Percentiles rank a stretch among this genome's conserved stretches.
These are phyloP conservation scores for Regulus satrapa DNA, from an alignment of 2,113 vertebrate genomes.

Conservation along the genomic window DNA sequence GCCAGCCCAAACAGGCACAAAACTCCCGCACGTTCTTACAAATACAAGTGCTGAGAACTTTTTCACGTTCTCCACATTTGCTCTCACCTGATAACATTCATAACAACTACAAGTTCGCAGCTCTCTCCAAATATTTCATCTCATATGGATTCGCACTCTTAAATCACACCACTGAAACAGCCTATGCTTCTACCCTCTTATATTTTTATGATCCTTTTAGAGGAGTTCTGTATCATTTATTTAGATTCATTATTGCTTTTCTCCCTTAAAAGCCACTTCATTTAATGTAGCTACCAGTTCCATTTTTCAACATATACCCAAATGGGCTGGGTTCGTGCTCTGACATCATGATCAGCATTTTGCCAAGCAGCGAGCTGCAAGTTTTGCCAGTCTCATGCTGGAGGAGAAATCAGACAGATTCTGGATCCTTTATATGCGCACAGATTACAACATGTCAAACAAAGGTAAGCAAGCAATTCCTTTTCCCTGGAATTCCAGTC, in stretches of 20 bases:
- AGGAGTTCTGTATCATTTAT: background rate
- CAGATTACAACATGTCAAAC: background rate
- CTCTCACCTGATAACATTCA: background rate
- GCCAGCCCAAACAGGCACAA: background rate
- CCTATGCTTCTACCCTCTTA: background rate
- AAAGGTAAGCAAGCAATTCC: background rate
- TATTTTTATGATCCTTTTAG: background rate
- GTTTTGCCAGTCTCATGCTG: background rate
- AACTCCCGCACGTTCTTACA: accelerated
- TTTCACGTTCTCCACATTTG: background rate
- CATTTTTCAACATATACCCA: background rate
- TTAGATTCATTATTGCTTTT: background rate
- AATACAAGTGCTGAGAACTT: background rate
- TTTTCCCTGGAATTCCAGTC: background rate
- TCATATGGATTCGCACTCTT: background rate
- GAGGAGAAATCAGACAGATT: background rate
- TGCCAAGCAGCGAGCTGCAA: background rate
- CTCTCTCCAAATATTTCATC: background rate
- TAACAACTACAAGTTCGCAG: background rate
- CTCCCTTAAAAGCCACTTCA: background rate
- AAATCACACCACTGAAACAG: background rate
- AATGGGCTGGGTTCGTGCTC: background rate
- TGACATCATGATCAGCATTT: background rate
- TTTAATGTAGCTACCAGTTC: background rate
- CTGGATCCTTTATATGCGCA: background rate